Percentiles rank a stretch among this genome's conserved stretches.
Evolutionary conservation across 2,888 invertebrate species (phyloP).

Genomic region (Nebria brevicollis): DNA sequence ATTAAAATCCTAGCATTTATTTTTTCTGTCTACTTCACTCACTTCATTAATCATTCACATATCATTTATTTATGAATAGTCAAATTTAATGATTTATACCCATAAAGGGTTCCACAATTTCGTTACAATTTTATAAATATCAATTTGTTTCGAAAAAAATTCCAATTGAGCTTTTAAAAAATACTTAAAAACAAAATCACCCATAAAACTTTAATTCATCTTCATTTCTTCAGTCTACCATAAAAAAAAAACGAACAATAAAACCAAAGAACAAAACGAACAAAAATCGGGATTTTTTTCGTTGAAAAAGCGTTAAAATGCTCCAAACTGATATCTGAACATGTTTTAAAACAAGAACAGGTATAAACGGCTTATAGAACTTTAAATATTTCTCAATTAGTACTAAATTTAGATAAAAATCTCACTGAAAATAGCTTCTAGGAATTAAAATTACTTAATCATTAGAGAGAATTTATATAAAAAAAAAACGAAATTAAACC

Average conservation of each 20-base stretch:
- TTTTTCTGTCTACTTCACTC: not conserved
- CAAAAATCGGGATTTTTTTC: constrained; percentile 3
- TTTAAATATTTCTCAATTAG: constrained; percentile 47
- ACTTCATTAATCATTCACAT: not conserved
- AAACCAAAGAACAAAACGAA: not conserved
- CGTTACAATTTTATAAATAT: not conserved
- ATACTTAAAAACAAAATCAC: not conserved
- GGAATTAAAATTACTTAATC: constrained; percentile 41
- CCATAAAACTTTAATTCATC: not conserved
- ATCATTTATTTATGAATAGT: not conserved
- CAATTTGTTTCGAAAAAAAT: not conserved
- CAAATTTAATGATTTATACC: not conserved
- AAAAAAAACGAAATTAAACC: not conserved
- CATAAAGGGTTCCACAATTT: not conserved
- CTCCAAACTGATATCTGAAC: constrained; percentile 29
- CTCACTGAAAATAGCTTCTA: constrained; percentile 30
- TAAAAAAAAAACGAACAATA: not conserved
- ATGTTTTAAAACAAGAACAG: constrained; percentile 16
- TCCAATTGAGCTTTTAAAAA: not conserved
- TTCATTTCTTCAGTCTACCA: not conserved
- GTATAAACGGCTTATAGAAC: constrained; percentile 37
- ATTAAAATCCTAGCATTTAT: not conserved
- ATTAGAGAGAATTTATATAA: constrained; percentile 10
- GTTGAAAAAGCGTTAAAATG: constrained; percentile 29
- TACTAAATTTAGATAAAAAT: constrained; percentile 42